Percentiles rank a stretch among this genome's conserved stretches.
Evolutionary conservation across 2,113 vertebrate genomes (phyloP).

Genomic region (Crotalus helleri): DNA sequence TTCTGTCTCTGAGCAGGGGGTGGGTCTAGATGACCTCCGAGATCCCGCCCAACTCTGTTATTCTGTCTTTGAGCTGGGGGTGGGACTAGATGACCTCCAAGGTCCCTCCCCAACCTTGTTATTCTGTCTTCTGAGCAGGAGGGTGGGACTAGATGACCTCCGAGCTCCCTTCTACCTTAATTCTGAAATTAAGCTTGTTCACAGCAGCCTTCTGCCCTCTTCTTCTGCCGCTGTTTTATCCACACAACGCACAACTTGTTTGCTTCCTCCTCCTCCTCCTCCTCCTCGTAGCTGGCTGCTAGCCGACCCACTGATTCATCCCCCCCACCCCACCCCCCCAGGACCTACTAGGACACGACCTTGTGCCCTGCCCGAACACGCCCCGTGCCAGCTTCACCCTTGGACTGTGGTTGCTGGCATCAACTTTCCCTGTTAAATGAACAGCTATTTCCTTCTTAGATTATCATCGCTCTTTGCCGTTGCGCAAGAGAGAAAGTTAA

Average conservation of each 20-base stretch:
- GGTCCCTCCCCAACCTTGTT: too few species aligned
- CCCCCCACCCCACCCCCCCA: background rate
- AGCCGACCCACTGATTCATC: background rate
- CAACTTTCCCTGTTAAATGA: background rate
- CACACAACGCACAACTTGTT: background rate
- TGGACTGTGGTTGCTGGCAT: background rate
- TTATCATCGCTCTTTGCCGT: background rate
- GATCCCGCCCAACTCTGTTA: background rate
- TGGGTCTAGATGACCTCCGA: background rate
- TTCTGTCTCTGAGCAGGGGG: background rate
- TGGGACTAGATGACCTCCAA: too few species aligned
- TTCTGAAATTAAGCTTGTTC: background rate
- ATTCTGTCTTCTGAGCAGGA: background rate
- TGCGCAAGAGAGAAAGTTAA: background rate
- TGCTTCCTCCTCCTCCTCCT: background rate
- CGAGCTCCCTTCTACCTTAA: too few species aligned
- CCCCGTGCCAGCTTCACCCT: background rate
- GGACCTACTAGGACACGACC: background rate
- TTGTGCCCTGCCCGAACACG: background rate
- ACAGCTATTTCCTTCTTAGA: background rate
- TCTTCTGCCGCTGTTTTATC: background rate
- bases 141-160: too few species aligned
- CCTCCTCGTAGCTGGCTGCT: background rate
- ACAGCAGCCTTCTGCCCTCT: background rate
- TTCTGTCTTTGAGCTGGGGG: background rate